These are phyloP conservation scores for Busseola fusca DNA, from an alignment of 2,888 invertebrate genomes.

Conservation along the genomic window DNA sequence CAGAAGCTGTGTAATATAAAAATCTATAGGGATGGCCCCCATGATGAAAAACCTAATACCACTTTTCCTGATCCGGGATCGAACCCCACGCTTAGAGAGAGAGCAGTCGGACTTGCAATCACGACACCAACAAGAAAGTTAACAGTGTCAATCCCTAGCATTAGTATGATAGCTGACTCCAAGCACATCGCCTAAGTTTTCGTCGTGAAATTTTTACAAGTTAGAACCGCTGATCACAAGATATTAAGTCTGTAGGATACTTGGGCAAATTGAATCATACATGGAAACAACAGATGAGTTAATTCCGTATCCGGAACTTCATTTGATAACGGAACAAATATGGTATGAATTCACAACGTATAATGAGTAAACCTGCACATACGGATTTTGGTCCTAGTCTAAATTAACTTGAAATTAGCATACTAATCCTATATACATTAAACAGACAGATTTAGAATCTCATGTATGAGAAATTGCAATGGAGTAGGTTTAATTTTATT, in stretches of 20 bases:
- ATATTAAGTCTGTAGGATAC: too few relatives aligned
- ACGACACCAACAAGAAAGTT: not conserved
- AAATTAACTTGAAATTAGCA: conserved; percentile 76
- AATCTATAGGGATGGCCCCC: too few relatives aligned
- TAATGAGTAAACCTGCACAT: conserved; percentile 54
- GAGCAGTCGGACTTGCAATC: too few relatives aligned
- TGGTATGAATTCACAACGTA: conserved; percentile 57
- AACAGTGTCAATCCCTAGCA: not conserved
- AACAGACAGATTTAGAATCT: conserved; percentile 18
- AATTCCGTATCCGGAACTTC: conserved; percentile 26
- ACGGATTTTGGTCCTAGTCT: conserved; percentile 65
- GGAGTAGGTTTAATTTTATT: conserved; percentile 5
- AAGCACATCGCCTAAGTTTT: not conserved
- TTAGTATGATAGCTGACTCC: not conserved
- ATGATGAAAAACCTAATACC: too few relatives aligned
- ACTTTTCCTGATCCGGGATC: too few relatives aligned
- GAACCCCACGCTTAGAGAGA: too few relatives aligned
- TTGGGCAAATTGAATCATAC: not conserved
- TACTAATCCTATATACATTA: conserved; percentile 69
- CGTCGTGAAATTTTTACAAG: not conserved
- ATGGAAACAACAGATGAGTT: not conserved
- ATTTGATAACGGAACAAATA: conserved; percentile 44
- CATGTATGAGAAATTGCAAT: conserved; percentile 8
- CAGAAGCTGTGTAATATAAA: too few relatives aligned
- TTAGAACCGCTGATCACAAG: not conserved